Evolutionary conservation across 2,888 invertebrate species (phyloP), one percentile per base, ranked within the genome.

Genomic region (Pseudanteris insignis): DNA sequence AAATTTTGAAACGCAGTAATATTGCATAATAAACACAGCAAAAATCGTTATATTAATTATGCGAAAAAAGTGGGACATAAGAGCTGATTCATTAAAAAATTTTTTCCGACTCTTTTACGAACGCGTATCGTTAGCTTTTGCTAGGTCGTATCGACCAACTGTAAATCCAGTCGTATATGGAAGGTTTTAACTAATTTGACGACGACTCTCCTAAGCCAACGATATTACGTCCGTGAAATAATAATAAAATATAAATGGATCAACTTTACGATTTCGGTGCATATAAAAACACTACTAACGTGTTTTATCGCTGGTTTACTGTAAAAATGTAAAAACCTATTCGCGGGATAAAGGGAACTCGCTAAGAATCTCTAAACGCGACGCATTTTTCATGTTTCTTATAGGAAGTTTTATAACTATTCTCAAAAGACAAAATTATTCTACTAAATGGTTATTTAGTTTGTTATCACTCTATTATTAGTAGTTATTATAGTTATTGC

Each of bases 231-330:
- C 67, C 68, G 73, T 76, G 74, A 79, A 78, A 79, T 79, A 78
- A 80, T 78, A 79, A 79, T 79, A 79, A 79, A 79, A 70, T 74
- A 75, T 76, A 75, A 77, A 77, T 72, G 78, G 78, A 78, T 79
- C 77, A 78, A 73, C 73, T 79, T 79, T 78, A 78, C 70, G 73
- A 71, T 67, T 57, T 62, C 65, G 51, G 65, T 66, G 69, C 67
- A 63, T 67, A 65, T 64, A 63, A 61, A 68, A 67, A 62, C 59
- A 64, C 59, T 43, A 48, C 61, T 43, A 46, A 29, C 63, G 66
- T 67, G 66, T 71, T 76, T 74, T 75, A 75, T 72, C 71, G 70
- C 65, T 43, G 37, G 43, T 59, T 47, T 37, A 30, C 54, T 47
- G 41, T 37, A 6, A 33, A 63, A 64, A 53, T 51, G 36, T 34